phyloP scores from a whole-genome alignment of 2,113 vertebrate genomes.

The Crypturellus undulatus region DNA sequence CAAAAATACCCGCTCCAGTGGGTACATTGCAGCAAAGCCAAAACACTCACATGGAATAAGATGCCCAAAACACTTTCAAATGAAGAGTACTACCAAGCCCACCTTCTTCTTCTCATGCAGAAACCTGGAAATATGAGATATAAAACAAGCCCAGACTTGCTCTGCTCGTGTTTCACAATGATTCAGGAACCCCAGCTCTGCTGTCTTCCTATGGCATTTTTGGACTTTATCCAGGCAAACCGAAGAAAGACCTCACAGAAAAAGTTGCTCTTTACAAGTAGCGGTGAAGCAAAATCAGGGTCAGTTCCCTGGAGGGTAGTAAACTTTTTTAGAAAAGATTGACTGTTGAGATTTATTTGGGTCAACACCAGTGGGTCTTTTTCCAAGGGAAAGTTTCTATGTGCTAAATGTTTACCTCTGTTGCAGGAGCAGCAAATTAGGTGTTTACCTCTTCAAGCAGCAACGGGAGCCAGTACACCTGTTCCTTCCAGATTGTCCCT shows the following conservation, averaged over 20 bases:
- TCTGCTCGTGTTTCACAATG: not conserved
- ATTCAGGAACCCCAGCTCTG: not conserved
- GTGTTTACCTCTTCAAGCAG: constrained; percentile 51
- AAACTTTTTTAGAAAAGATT: not conserved
- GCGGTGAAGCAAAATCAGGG: not conserved
- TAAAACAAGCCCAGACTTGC: not conserved
- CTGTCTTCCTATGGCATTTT: not conserved
- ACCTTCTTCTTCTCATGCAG: not conserved
- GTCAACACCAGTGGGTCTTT: not conserved
- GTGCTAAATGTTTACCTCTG: constrained; percentile 37
- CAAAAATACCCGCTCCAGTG: not conserved
- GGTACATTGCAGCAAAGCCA: not conserved
- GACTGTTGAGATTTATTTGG: constrained; percentile 44
- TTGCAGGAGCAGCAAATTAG: constrained; percentile 47
- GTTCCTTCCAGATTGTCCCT: constrained; percentile 66
- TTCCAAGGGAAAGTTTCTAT: constrained; percentile 17
- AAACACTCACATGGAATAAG: not conserved
- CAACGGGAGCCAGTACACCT: constrained; percentile 63
- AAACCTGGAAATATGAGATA: not conserved
- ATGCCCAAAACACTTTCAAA: not conserved
- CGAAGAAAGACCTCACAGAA: not conserved
- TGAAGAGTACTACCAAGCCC: not conserved
- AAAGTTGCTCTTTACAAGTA: not conserved
- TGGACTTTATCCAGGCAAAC: not conserved
- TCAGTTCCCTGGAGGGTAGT: not conserved